These are phyloP conservation scores for Tuta absoluta DNA, from an alignment of 2,888 invertebrate genomes.

Conservation along the genomic window DNA sequence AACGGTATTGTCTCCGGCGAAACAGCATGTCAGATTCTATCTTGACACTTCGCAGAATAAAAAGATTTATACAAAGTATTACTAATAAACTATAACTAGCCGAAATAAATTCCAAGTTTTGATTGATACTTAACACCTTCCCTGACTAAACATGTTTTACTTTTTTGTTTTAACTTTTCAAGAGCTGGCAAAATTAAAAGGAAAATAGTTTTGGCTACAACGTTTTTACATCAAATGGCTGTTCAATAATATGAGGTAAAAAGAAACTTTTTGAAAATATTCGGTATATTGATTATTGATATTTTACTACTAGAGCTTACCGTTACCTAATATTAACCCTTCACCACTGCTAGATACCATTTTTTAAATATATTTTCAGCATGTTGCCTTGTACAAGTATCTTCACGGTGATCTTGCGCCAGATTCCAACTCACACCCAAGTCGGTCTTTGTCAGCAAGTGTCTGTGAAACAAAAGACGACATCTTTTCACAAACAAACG, in stretches of 20 bases:
- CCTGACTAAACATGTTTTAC: no score
- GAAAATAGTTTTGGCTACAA: no score
- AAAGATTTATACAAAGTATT: background rate
- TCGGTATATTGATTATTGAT: no score
- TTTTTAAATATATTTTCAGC: background rate
- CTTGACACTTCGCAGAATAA: conserved; percentile 1
- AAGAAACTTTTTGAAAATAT: no score
- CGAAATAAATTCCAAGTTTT: no score
- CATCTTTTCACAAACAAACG: conserved; percentile 25
- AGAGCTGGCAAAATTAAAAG: no score
- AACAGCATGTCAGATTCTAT: conserved; percentile 8
- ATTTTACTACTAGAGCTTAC: no score
- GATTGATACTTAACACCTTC: no score
- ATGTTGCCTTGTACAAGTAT: background rate
- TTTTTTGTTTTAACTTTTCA: no score
- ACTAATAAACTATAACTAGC: background rate
- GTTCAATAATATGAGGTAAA: no score
- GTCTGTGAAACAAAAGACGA: conserved; percentile 19
- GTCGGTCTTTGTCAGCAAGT: background rate
- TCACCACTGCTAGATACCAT: no score
- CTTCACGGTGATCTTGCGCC: background rate
- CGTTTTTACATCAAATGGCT: no score
- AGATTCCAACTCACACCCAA: background rate
- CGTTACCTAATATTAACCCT: background rate
- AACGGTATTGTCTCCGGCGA: conserved; percentile 3